Evolutionary conservation across 2,113 vertebrate genomes (phyloP), one percentile per base, ranked within the genome.

Genomic region (Ageneiosus marmoratus): DNA sequence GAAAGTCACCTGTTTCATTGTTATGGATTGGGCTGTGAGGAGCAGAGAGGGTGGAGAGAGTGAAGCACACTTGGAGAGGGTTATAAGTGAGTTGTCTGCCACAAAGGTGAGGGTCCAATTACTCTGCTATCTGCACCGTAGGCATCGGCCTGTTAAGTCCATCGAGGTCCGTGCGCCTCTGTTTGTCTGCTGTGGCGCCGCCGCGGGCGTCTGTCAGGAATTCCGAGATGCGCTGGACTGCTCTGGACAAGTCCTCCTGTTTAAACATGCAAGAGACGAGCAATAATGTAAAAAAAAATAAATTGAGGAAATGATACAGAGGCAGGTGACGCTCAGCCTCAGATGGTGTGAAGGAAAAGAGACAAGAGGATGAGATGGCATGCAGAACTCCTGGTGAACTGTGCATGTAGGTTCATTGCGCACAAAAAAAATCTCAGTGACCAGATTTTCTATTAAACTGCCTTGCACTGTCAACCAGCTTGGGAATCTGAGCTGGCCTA

Each of bases 1-100:
- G 98, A 99, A 99, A 99, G 98, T 99, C 98, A 99, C 98, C 98
- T 99, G 98, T 97, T 99, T 98, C 98, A 99, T 99, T 99, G 98
- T 99, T 99, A 99, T 99, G 96, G 97, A 99, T 99, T 96, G 97
- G 84, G 97, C 97, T 96, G 97, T 96, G 95, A 97, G 97, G 96
- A 95, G 95, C 96, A 95, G 94, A 96, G 56, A 53, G 65, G 80
- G 94, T 91, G 93, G 92, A 93, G 94, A 93, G 92, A 92, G 95
- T 95, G 96, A 96, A 92, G 95, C 95, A 95, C 95, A 94, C 94
- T 94, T 94, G 94, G 92, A 60, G 46, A 94, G 95, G 94, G 95
- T 46, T 80, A 76, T 80, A 96, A 98, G 96, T 95, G 96, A 98
- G 97, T 95, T 96, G 96, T 97, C 95, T 94, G 96, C 96, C 95